These are phyloP conservation scores for Austrolebias charrua DNA, from an alignment of 2,797 vertebrate genomes.

Conservation along the genomic window DNA sequence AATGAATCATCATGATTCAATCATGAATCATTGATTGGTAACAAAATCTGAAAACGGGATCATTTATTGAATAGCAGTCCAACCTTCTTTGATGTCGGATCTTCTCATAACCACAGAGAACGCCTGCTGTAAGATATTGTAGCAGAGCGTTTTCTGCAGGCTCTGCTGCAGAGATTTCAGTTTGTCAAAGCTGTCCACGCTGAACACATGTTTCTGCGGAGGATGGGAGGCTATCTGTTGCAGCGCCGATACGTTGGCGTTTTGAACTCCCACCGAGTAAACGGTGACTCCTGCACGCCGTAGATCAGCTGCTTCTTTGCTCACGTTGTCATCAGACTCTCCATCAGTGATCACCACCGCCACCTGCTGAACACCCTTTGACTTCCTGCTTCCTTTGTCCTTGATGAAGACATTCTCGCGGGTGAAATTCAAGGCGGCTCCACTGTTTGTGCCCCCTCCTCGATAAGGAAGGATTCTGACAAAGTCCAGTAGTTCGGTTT, in stretches of 20 bases:
- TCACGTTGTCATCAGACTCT: slow-evolving; percentile 74
- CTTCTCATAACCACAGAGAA: slow-evolving; percentile 25
- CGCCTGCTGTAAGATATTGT: slow-evolving; percentile 52
- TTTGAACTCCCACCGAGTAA: slow-evolving; percentile 78
- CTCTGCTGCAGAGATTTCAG: slow-evolving; percentile 68
- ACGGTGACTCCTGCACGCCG: slow-evolving; percentile 71
- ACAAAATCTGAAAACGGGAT: neutral
- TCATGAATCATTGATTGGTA: neutral
- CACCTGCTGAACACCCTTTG: slow-evolving; percentile 75
- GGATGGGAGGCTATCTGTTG: slow-evolving; percentile 80
- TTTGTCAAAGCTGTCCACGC: slow-evolving; percentile 73
- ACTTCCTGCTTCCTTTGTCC: slow-evolving; percentile 71
- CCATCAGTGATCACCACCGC: slow-evolving; percentile 83
- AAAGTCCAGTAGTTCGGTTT: slow-evolving; percentile 74
- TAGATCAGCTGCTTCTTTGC: slow-evolving; percentile 67
- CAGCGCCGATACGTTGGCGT: slow-evolving; percentile 63
- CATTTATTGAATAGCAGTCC: neutral
- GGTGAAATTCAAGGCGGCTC: slow-evolving; percentile 78
- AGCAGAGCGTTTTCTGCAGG: slow-evolving; percentile 79
- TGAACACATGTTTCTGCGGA: slow-evolving; percentile 68
- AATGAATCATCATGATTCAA: too few relatives aligned
- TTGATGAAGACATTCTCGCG: slow-evolving; percentile 66
- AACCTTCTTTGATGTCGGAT: slow-evolving; percentile 75
- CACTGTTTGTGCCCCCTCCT: slow-evolving; percentile 70
- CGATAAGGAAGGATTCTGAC: slow-evolving; percentile 78